phyloP scores from a whole-genome alignment of 2,888 invertebrate genomes.

The Gari tellinella region DNA sequence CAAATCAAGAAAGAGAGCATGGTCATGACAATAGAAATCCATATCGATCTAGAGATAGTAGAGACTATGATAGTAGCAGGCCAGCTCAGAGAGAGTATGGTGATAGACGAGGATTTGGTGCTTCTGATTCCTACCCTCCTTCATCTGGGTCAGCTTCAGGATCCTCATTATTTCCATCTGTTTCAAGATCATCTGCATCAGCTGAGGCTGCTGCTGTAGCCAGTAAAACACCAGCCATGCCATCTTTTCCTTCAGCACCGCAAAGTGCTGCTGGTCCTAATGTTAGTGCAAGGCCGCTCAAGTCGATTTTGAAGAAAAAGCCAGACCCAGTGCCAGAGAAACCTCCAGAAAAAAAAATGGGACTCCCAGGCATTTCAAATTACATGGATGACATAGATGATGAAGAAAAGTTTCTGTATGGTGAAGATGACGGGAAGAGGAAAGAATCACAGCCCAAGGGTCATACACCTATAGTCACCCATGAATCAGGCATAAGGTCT shows the following conservation, averaged over 20 bases:
- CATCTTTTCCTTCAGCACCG: slow-evolving; percentile 1
- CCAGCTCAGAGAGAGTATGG: slow-evolving; percentile 44
- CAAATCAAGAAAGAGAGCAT: slow-evolving; percentile 10
- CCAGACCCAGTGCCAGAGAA: slow-evolving; percentile 12
- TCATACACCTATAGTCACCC: neutral
- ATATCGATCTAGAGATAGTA: slow-evolving; percentile 12
- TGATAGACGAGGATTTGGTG: slow-evolving; percentile 46
- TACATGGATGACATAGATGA: slow-evolving; percentile 78
- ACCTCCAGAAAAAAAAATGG: slow-evolving; percentile 30
- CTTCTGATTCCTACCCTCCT: neutral
- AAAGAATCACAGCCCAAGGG: slow-evolving; percentile 3
- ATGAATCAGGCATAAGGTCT: slow-evolving; percentile 35
- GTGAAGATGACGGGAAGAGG: slow-evolving; percentile 55
- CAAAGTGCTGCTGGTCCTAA: neutral
- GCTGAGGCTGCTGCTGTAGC: slow-evolving; percentile 15
- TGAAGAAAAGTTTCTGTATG: slow-evolving; percentile 82
- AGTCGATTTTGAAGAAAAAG: slow-evolving; percentile 70
- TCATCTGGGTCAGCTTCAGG: neutral
- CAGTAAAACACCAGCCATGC: slow-evolving; percentile 9
- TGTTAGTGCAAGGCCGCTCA: slow-evolving; percentile 56
- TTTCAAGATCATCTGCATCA: slow-evolving; percentile 16
- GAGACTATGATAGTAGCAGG: slow-evolving; percentile 37
- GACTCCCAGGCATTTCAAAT: slow-evolving; percentile 65
- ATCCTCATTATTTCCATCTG: slow-evolving; percentile 25
- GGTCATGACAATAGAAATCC: slow-evolving; percentile 18